Evolutionary conservation across 2,113 vertebrate species (phyloP).

Genomic region (Pseudopodoces humilis): DNA sequence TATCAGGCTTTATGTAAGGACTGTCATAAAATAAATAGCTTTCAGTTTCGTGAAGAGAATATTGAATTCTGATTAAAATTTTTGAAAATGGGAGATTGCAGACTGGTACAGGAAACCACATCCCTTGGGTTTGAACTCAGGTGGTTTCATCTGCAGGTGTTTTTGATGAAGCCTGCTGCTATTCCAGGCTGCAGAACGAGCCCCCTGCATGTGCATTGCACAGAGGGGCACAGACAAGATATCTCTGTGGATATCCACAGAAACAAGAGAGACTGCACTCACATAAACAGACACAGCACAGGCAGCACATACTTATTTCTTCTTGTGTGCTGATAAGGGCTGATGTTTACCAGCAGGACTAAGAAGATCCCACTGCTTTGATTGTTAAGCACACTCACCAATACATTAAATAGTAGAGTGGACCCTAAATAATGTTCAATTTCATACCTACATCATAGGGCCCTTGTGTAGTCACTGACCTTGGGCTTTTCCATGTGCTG

Average conservation of each 20-base stretch:
- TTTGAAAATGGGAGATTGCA: neutral
- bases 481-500: neutral
- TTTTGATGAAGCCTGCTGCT: neutral
- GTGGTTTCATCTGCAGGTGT: neutral
- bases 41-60: neutral
- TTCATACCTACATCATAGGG: neutral
- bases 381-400: neutral
- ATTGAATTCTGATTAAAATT: neutral
- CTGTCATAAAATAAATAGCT: neutral
- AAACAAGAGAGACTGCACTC: neutral
- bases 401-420: neutral
- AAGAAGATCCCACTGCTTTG: neutral
- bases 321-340: neutral
- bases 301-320: neutral
- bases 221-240: neutral
- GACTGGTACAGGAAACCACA: neutral
- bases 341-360: neutral
- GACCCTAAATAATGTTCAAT: neutral
- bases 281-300: neutral
- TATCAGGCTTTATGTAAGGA: neutral
- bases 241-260: neutral
- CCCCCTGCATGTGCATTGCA: fast-evolving
- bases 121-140: neutral
- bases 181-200: neutral
- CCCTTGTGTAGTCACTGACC: neutral